These are phyloP conservation scores for Artibeus lituratus DNA, from an alignment of 2,797 vertebrate genomes.

Conservation along the genomic window DNA sequence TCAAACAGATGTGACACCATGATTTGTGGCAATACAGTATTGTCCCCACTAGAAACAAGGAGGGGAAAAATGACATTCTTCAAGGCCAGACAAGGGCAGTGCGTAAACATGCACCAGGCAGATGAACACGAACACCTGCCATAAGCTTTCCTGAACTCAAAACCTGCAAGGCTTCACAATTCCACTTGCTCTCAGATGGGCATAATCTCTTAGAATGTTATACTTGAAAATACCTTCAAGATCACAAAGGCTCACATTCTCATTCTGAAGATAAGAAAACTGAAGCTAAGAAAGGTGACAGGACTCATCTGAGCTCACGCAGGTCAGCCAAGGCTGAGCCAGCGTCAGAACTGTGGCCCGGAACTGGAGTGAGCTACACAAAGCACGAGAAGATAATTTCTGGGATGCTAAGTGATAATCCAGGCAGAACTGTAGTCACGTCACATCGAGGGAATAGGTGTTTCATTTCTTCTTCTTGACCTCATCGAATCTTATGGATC, in stretches of 20 bases:
- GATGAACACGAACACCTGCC: background rate
- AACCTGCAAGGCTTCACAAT: background rate
- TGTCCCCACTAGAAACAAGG: constrained; percentile 34
- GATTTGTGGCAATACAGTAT: background rate
- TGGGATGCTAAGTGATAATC: background rate
- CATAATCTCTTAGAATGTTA: background rate
- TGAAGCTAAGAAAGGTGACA: background rate
- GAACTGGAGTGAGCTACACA: background rate
- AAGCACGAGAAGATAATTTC: background rate
- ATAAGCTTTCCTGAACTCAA: background rate
- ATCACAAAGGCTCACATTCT: background rate
- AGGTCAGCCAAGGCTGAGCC: background rate
- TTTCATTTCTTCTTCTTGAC: background rate
- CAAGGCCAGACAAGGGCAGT: constrained; percentile 49
- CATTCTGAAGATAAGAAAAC: constrained; percentile 3
- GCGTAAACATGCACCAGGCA: background rate
- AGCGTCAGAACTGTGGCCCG: background rate
- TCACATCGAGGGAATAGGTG: background rate
- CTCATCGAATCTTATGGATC: background rate
- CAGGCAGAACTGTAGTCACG: background rate
- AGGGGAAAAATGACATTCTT: background rate
- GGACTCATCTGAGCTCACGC: background rate
- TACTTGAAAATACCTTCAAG: background rate
- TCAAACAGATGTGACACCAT: background rate
- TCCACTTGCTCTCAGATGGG: background rate